These are phyloP conservation scores for Druceiella hillmani DNA, from an alignment of 2,888 invertebrate species.

Conservation along the genomic window DNA sequence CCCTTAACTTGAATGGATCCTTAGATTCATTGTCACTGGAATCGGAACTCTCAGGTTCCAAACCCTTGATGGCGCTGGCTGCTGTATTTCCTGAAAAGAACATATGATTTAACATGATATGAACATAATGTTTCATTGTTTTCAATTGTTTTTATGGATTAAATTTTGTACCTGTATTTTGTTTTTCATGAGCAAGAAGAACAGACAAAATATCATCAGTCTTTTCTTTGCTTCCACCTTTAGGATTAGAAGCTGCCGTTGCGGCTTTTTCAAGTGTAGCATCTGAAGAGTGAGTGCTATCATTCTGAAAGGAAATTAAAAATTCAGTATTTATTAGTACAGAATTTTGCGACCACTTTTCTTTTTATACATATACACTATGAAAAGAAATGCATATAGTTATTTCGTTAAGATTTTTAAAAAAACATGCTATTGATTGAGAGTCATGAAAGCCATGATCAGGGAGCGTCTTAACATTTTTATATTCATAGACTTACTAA, in stretches of 20 bases:
- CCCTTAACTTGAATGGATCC: constrained; percentile 54
- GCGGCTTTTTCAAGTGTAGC: constrained; percentile 55
- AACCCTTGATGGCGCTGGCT: constrained; percentile 56
- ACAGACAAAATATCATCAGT: constrained; percentile 91
- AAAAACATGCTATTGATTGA: no score
- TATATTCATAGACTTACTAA: no score
- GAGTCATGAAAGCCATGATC: no score
- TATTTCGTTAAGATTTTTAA: no score
- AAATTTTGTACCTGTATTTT: constrained; percentile 52
- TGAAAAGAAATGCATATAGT: no score
- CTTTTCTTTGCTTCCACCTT: constrained; percentile 51
- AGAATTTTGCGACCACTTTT: no score
- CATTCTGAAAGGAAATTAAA: constrained; percentile 30
- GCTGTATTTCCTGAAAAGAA: constrained; percentile 40
- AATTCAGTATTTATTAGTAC: neutral
- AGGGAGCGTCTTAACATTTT: no score
- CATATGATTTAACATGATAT: neutral
- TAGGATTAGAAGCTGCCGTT: constrained; percentile 37
- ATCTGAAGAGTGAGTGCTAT: constrained; percentile 45
- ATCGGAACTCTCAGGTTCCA: constrained; percentile 57
- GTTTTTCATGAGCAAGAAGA: constrained; percentile 82
- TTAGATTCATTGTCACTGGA: constrained; percentile 75
- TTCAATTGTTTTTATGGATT: neutral
- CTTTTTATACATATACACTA: no score
- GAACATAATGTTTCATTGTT: neutral